Evolutionary conservation across 2,797 vertebrate genomes (phyloP), one percentile per base, ranked within the genome.

Genomic region (Xiphorhynchus erythropygius): DNA sequence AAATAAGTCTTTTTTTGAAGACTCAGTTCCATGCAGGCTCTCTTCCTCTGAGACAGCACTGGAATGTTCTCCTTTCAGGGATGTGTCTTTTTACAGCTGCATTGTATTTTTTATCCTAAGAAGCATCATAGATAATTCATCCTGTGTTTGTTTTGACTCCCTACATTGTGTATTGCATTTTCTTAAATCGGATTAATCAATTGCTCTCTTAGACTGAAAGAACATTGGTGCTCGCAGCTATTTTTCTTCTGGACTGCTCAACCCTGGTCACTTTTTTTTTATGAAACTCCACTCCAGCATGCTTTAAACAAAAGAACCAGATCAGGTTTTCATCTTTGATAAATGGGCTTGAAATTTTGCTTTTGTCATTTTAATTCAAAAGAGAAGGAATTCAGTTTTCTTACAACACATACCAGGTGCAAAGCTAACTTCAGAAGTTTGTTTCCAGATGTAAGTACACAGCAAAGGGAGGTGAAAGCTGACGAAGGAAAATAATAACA

Each of bases 331-430:
- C 33, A 8, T 78, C 74, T 82, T 28, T 91, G 92, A 89, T 71
- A 93, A 90, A 95, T 65, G 50, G 76, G 77, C 71, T 84, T 76
- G 57, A 87, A 83, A 68, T 87, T 91, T 79, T 75, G 30, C 65
- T 81, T 83, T 94, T 84, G 62, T 87, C 18, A 53, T 85, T 94
- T 89, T 81, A 57, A 89, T 90, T 92, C 56, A 52, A 59, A 71
- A 78, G 41, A 81, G 47, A 90, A 91, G 25, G 24, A 68, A 15
- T 57, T 91, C 30, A 30, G 15, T 68, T 56, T 30, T 79, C 46
- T 74, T 37, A 9, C 18, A 56, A 33, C 73, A 10, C 6, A 11
- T 77, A 33, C 35, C 19, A 5, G 11, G 42, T 39, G 62, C 65
- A 60, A 83, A 95, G 70, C 83, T 56, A 77, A 82, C 53, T 84